Conservation (phyloP, 2,113 vertebrate species). For the Cochlearius cochlearius region DNA sequence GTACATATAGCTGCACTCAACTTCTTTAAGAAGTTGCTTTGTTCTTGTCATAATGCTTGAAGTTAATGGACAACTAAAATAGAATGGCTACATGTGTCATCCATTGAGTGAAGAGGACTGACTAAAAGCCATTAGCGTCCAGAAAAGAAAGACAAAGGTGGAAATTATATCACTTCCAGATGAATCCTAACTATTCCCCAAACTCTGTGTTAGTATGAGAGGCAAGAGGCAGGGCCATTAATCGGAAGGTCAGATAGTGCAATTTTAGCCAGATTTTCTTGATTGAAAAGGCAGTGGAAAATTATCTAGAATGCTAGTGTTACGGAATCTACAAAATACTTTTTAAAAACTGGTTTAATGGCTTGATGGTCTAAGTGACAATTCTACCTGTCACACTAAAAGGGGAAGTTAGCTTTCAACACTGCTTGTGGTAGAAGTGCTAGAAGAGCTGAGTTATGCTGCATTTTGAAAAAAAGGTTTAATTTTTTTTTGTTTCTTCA, state of each 20-base stretch:
- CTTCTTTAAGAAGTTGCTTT: constrained; percentile 75
- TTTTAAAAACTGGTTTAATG: constrained; percentile 70
- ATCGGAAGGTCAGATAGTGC: constrained; percentile 80
- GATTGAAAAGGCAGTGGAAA: constrained; percentile 77
- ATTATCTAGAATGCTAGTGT: constrained; percentile 75
- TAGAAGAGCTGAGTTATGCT: background rate
- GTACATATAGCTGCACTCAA: constrained; percentile 73
- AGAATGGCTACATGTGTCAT: constrained; percentile 83
- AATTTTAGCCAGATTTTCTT: constrained; percentile 78
- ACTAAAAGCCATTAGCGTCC: constrained; percentile 92
- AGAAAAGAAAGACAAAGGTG: constrained; percentile 85
- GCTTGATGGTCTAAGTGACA: constrained; percentile 70
- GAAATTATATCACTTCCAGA: constrained; percentile 83
- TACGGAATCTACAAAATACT: constrained; percentile 68
- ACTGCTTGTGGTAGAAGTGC: constrained; percentile 6
- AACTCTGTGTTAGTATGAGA: constrained; percentile 82
- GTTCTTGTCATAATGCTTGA: constrained; percentile 83
- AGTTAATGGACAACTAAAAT: constrained; percentile 86
- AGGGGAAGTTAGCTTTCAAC: constrained; percentile 54
- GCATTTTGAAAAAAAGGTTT: constrained; percentile 24
- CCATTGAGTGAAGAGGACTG: constrained; percentile 83
- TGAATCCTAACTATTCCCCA: constrained; percentile 78
- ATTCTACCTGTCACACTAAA: constrained; percentile 71
- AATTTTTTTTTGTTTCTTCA: constrained; percentile 30
- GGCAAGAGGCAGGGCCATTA: constrained; percentile 83